phyloP scores from a whole-genome alignment of 2,888 invertebrate species.

The Meliscaeva auricollis region DNA sequence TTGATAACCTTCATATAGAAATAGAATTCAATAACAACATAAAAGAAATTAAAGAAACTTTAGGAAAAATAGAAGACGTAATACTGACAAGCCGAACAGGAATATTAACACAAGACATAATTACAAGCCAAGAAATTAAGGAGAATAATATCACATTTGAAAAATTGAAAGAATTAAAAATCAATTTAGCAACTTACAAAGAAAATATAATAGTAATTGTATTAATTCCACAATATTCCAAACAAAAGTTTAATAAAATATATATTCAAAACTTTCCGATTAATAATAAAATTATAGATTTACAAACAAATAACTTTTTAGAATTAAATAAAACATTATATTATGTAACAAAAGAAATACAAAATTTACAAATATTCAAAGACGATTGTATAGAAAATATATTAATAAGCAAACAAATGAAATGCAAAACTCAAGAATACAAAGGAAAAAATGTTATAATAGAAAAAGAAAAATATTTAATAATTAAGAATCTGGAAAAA shows the following conservation, averaged over 20 bases:
- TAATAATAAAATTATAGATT: conserved; percentile 18
- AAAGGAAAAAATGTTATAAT: conserved; percentile 12
- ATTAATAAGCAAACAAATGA: conserved; percentile 2
- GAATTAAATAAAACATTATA: conserved; percentile 13
- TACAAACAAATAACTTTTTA: conserved; percentile 7
- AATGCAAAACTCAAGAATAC: conserved; percentile 7
- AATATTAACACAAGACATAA: conserved; percentile 1
- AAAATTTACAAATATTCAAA: conserved; percentile 2
- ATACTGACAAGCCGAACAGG: conserved; percentile 10
- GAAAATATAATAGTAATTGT: neutral
- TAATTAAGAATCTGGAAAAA: conserved; percentile 14
- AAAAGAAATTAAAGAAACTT: conserved; percentile 7
- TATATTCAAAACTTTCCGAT: conserved; percentile 13
- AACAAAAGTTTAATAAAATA: conserved; percentile 23
- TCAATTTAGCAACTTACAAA: conserved; percentile 8
- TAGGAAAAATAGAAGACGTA: conserved; percentile 14
- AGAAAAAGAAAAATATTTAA: conserved; percentile 20
- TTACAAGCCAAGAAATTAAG: conserved; percentile 8
- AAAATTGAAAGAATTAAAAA: conserved; percentile 15
- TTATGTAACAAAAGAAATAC: conserved; percentile 9
- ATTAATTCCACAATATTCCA: conserved; percentile 22
- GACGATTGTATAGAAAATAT: conserved; percentile 14
- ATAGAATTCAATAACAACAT: conserved; percentile 11
- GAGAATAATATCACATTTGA: conserved; percentile 2
- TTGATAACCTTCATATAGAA: conserved; percentile 16